These are phyloP conservation scores for human (Homo sapiens) DNA, from an alignment of 2,113 vertebrate species.

Conservation along the genomic window DNA sequence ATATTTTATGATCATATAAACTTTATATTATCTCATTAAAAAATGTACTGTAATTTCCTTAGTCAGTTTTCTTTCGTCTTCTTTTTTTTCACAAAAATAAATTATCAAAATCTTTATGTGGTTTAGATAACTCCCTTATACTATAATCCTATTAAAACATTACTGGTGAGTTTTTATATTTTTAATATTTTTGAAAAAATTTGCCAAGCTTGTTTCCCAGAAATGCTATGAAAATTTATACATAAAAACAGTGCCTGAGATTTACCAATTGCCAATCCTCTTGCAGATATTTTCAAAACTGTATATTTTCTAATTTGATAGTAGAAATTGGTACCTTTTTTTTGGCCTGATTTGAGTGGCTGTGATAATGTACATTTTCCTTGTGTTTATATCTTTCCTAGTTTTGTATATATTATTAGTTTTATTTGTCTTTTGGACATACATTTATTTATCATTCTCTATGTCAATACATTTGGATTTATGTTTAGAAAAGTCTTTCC, in stretches of 20 bases:
- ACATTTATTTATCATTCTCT: not conserved
- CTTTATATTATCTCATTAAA: slow-evolving; percentile 23
- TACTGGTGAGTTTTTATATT: not conserved
- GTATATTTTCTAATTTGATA: not conserved
- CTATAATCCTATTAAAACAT: not conserved
- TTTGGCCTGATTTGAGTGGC: not conserved
- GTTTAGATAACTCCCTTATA: not conserved
- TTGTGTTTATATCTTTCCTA: not conserved
- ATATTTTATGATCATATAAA: not conserved
- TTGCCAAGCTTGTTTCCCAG: not conserved
- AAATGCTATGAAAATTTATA: not conserved
- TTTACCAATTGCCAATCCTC: not conserved
- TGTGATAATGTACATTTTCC: not conserved
- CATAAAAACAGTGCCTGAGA: not conserved
- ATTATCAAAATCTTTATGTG: not conserved
- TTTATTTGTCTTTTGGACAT: not conserved
- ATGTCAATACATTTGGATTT: not conserved
- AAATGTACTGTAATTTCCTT: not conserved
- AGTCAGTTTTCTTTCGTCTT: not conserved
- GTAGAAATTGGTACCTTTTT: not conserved
- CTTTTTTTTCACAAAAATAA: not conserved
- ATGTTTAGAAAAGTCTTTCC: not conserved
- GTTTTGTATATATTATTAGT: not conserved
- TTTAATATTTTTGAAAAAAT: not conserved
- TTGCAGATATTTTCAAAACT: not conserved